Evolutionary conservation across 2,888 invertebrate genomes (phyloP).

Genomic region (Lucinisca nassula): DNA sequence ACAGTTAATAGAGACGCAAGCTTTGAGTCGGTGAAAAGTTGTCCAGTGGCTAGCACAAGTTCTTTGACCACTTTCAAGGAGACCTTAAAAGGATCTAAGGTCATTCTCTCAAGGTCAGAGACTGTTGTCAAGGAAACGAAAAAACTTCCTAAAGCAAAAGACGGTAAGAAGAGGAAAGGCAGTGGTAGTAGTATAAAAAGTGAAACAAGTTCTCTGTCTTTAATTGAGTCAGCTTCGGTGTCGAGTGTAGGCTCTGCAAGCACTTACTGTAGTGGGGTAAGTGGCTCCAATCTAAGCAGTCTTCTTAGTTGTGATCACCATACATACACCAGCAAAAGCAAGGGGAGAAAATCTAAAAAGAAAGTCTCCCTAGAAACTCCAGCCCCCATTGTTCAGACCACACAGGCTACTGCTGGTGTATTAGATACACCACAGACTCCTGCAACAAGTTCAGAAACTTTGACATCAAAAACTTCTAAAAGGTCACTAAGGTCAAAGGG

Average conservation of each 20-base stretch:
- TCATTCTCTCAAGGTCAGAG: background rate
- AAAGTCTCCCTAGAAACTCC: background rate
- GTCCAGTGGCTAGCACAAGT: background rate
- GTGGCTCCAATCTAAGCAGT: background rate
- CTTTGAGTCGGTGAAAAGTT: background rate
- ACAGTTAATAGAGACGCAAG: background rate
- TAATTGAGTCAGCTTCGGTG: background rate
- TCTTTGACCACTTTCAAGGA: background rate
- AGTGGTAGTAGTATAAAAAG: background rate
- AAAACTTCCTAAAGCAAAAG: background rate
- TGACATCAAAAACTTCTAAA: background rate
- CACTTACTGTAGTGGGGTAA: background rate
- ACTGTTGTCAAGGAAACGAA: background rate
- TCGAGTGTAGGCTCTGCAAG: background rate
- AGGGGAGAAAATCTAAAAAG: background rate
- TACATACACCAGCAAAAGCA: background rate
- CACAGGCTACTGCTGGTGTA: background rate
- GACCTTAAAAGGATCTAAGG: background rate
- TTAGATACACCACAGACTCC: conserved; percentile 32
- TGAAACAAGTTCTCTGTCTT: background rate
- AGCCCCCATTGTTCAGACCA: background rate
- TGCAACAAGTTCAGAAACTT: conserved; percentile 64
- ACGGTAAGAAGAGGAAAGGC: background rate
- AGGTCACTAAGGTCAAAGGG: conserved; percentile 16
- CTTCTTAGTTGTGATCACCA: background rate